phyloP scores from a whole-genome alignment of 2,888 invertebrate genomes.

The Ptycholaimellus sp. region DNA sequence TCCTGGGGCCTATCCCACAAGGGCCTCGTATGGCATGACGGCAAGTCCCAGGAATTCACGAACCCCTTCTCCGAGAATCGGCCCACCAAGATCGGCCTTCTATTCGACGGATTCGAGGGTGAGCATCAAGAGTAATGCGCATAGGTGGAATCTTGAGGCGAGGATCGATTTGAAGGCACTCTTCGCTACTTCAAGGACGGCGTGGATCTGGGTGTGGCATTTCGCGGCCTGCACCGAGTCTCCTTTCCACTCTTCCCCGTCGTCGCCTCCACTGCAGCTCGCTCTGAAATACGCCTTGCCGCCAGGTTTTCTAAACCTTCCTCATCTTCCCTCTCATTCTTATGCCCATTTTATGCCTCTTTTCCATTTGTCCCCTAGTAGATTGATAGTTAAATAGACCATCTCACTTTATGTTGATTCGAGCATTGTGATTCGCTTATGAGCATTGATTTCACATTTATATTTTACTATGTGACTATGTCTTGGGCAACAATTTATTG shows the following conservation, averaged over 20 bases:
- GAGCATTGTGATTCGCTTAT: too few species aligned
- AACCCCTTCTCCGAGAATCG: conserved; percentile 46
- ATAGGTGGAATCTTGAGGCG: not conserved
- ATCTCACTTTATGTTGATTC: too few species aligned
- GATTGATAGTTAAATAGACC: too few species aligned
- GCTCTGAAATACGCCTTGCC: conserved; percentile 45
- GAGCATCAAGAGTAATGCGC: too few species aligned
- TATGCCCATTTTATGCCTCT: too few species aligned
- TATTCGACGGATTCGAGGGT: conserved; percentile 45
- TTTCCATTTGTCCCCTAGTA: too few species aligned
- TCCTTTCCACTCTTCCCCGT: conserved; percentile 43
- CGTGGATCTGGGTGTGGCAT: conserved; percentile 43
- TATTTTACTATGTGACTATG: too few species aligned
- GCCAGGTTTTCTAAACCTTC: too few species aligned
- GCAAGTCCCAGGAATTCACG: conserved; percentile 40
- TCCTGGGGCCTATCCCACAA: conserved; percentile 52
- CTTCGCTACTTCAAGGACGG: conserved; percentile 43
- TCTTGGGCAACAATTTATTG: too few species aligned
- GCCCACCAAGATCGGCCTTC: conserved; percentile 41
- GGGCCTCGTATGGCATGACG: conserved; percentile 44
- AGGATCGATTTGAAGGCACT: conserved; percentile 39
- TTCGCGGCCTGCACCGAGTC: conserved; percentile 37
- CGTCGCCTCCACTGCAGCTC: conserved; percentile 47
- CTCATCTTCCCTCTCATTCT: too few species aligned
- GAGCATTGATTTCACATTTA: too few species aligned